Conservation (phyloP, 2,113 vertebrate species). For the Phalacrocorax brasilianus region DNA sequence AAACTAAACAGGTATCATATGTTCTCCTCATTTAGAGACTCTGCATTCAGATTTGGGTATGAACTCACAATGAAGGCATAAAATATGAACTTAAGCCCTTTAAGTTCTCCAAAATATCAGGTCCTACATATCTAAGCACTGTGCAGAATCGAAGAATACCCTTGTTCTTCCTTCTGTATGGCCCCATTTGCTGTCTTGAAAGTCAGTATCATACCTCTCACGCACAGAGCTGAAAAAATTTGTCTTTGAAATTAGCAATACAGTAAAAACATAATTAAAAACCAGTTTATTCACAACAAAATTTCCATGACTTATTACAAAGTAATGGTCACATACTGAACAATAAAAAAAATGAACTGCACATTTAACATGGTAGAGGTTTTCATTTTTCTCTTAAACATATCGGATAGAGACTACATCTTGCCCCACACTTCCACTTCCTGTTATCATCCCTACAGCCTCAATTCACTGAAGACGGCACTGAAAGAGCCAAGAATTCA, state of each 20-base stretch:
- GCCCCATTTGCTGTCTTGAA: neutral
- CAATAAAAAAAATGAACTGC: neutral
- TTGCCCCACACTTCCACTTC: neutral
- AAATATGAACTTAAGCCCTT: neutral
- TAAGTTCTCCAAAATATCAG: neutral
- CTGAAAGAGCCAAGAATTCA: neutral
- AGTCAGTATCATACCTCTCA: neutral
- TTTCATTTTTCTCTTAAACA: neutral
- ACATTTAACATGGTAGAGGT: neutral
- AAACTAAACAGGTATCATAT: neutral
- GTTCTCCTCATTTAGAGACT: neutral
- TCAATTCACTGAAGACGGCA: neutral
- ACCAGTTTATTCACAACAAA: neutral
- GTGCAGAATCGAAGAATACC: neutral
- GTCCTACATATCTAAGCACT: accelerated
- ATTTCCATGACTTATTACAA: neutral
- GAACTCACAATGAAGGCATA: neutral
- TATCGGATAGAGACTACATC: neutral
- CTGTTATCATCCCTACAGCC: neutral
- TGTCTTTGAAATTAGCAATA: neutral
- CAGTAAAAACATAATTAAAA: neutral
- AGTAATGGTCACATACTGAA: neutral
- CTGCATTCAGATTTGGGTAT: neutral
- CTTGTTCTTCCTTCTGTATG: neutral
- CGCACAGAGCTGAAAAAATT: neutral